Conservation (phyloP, 2,888 invertebrate species). For the Phaonia tiefii region DNA sequence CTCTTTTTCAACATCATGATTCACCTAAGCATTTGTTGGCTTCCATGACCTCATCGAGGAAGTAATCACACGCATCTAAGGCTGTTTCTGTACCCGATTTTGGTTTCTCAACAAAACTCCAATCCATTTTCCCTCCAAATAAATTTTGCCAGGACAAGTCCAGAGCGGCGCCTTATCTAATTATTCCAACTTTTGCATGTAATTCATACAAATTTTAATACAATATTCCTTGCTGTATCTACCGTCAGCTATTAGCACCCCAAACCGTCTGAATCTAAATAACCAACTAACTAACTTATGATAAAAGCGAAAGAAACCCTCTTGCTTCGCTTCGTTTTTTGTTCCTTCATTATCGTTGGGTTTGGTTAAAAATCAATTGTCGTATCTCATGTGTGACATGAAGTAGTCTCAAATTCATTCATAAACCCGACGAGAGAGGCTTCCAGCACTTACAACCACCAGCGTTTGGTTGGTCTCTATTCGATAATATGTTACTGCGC, state of each 20-base stretch:
- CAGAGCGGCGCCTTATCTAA: not conserved
- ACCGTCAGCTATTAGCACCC: conserved; percentile 53
- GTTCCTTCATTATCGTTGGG: conserved; percentile 41
- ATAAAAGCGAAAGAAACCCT: conserved; percentile 1
- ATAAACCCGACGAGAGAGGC: conserved; percentile 56
- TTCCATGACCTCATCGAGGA: conserved; percentile 85
- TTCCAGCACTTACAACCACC: conserved; percentile 41
- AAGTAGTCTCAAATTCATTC: conserved; percentile 59
- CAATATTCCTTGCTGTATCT: not conserved
- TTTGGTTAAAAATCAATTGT: conserved; percentile 67
- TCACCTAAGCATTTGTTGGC: conserved; percentile 82
- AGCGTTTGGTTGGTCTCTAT: conserved; percentile 4
- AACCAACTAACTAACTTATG: conserved; percentile 52
- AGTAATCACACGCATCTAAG: conserved; percentile 87
- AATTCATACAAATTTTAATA: not conserved
- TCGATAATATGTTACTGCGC: conserved; percentile 73
- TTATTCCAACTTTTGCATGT: not conserved
- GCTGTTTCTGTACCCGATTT: conserved; percentile 83
- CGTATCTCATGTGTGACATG: conserved; percentile 45
- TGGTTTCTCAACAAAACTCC: conserved; percentile 79
- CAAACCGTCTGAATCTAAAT: conserved; percentile 45
- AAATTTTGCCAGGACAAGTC: not conserved
- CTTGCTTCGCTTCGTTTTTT: conserved; percentile 42
- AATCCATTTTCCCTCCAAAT: conserved; percentile 73
- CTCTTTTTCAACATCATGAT: conserved; percentile 60